Conservation (phyloP, 2,888 invertebrate genomes). For the Alloplasta piceator region DNA sequence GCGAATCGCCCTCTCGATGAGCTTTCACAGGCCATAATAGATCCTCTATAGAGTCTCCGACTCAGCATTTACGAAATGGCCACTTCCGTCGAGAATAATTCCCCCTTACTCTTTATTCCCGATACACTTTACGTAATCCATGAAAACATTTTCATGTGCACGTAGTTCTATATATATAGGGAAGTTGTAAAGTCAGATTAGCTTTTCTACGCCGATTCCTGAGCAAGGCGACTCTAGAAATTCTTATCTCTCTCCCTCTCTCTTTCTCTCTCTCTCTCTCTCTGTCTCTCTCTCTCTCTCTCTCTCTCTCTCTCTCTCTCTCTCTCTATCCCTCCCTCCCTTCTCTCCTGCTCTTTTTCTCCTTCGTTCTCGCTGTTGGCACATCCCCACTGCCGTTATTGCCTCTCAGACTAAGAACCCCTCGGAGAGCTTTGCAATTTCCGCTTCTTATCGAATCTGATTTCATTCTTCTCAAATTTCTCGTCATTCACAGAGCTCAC, state of each 20-base stretch:
- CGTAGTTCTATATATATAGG: too few relatives aligned
- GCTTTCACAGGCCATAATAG: constrained; percentile 16
- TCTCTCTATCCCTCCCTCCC: too few relatives aligned
- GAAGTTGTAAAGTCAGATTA: constrained; percentile 70
- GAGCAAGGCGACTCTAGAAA: not conserved
- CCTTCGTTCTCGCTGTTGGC: not conserved
- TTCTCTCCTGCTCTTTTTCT: too few relatives aligned
- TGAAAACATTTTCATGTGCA: constrained; percentile 25
- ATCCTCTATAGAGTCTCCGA: constrained; percentile 5
- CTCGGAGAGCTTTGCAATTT: constrained; percentile 11
- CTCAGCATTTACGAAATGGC: not conserved
- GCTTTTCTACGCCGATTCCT: constrained; percentile 28
- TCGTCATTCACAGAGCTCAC: constrained; percentile 17
- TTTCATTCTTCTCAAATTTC: constrained; percentile 36
- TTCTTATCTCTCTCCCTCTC: too few relatives aligned
- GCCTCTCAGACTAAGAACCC: not conserved
- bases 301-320: too few relatives aligned
- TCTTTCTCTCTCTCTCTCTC: too few relatives aligned
- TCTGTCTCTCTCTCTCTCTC: too few relatives aligned
- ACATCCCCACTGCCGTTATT: not conserved
- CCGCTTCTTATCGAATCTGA: not conserved
- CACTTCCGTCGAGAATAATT: not conserved
- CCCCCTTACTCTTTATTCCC: not conserved
- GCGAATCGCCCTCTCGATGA: not conserved
- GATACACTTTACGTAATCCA: constrained; percentile 3